These are phyloP conservation scores for Zaprionus kolodkinae DNA, from an alignment of 1,140 invertebrate genomes.

Conservation along the genomic window DNA sequence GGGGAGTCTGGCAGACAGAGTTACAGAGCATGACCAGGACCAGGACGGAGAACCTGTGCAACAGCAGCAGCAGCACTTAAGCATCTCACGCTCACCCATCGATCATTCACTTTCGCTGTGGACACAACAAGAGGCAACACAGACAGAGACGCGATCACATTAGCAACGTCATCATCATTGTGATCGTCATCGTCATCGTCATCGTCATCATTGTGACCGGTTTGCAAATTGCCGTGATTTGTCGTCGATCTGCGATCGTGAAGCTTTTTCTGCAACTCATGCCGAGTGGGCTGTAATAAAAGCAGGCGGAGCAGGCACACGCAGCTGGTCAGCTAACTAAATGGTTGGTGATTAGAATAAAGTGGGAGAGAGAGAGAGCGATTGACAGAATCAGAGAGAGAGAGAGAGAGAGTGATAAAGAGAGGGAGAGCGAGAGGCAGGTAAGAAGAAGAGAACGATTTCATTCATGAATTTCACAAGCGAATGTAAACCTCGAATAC, in stretches of 20 bases:
- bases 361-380: not conserved
- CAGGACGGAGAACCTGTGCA: not conserved
- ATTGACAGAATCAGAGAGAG: not conserved
- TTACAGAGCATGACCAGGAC: conserved; percentile 32
- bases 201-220: conserved; percentile 25
- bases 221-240: conserved; percentile 41
- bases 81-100: conserved; percentile 44
- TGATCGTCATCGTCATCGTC: conserved; percentile 2
- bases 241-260: conserved; percentile 20
- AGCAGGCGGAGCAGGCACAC: conserved; percentile 18
- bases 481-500: not conserved
- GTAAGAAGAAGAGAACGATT: too few relatives aligned
- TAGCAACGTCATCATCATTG: conserved; percentile 1
- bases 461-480: conserved; percentile 39
- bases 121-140: not conserved
- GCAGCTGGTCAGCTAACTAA: conserved; percentile 1
- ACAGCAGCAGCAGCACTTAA: conserved; percentile 58
- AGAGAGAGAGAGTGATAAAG: too few relatives aligned
- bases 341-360: not conserved
- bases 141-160: not conserved
- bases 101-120: conserved; percentile 55
- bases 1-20: conserved; percentile 4
- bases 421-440: too few relatives aligned
- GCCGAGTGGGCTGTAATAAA: conserved; percentile 51
- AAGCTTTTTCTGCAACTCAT: conserved; percentile 61